Conservation (phyloP, 2,797 vertebrate genomes). For the Hirundo rustica region DNA sequence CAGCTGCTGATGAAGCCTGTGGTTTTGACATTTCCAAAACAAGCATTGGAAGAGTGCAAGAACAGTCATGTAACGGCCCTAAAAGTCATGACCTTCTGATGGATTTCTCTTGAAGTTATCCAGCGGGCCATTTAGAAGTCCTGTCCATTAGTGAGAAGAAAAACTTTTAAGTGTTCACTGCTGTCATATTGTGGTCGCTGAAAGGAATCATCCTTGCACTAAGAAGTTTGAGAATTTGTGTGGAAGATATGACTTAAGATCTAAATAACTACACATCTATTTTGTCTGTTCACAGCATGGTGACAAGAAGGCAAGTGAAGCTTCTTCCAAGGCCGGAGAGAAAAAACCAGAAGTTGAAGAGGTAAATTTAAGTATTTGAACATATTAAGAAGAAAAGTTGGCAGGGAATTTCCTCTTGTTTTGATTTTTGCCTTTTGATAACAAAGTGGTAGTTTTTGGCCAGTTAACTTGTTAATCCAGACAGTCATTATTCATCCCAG, state of each 20-base stretch:
- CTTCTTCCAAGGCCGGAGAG: slow-evolving; percentile 50
- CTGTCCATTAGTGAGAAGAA: background rate
- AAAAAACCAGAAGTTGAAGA: slow-evolving; percentile 46
- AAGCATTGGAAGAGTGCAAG: background rate
- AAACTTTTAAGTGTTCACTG: background rate
- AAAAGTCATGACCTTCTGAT: background rate
- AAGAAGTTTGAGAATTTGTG: background rate
- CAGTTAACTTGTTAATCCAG: background rate
- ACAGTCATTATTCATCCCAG: background rate
- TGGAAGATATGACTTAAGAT: background rate
- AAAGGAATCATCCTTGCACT: background rate
- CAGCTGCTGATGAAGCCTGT: background rate
- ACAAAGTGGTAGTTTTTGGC: background rate
- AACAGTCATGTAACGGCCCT: background rate
- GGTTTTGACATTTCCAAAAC: background rate
- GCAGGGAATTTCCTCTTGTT: background rate
- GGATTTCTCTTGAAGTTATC: background rate
- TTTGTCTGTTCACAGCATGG: slow-evolving; percentile 55
- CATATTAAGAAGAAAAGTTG: background rate
- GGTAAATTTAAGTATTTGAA: slow-evolving; percentile 53
- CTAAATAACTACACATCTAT: background rate
- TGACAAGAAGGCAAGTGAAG: slow-evolving; percentile 49
- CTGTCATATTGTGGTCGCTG: background rate
- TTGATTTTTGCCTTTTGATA: background rate
- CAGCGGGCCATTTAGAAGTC: background rate